phyloP scores from a whole-genome alignment of 2,797 vertebrate genomes.

The Cynopterus sphinx region DNA sequence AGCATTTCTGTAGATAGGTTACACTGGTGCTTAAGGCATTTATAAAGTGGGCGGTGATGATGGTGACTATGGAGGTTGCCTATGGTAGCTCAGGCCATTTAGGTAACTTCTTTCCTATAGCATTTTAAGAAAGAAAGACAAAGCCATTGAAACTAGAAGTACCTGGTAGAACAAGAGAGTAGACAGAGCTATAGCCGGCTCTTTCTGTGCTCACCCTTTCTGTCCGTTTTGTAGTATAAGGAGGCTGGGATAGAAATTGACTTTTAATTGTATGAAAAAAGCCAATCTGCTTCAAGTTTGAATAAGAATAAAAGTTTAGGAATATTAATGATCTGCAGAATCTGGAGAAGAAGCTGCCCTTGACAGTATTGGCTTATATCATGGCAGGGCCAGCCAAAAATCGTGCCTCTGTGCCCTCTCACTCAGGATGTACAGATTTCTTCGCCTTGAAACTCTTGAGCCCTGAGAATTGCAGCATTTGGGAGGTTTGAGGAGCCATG shows the following conservation, averaged over 20 bases:
- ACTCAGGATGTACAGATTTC: background rate
- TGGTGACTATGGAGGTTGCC: background rate
- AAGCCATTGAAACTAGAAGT: background rate
- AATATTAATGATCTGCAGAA: slow-evolving; percentile 9
- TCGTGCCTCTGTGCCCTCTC: background rate
- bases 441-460: background rate
- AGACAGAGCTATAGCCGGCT: background rate
- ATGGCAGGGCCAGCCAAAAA: background rate
- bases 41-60: background rate
- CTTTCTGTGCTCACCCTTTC: background rate
- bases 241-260: background rate
- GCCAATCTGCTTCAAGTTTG: background rate
- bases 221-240: background rate
- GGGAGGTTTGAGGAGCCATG: background rate
- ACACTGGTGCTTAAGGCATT: background rate
- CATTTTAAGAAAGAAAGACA: background rate
- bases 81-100: background rate
- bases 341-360: background rate
- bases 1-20: background rate
- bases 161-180: background rate
- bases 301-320: slow-evolving; percentile 13
- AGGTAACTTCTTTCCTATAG: background rate
- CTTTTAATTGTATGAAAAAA: slow-evolving; percentile 45
- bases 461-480: background rate
- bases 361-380: background rate